Percentiles rank a stretch among this genome's conserved stretches.
Conservation (phyloP, 2,888 invertebrate genomes). For the Melinaea menophilus region DNA sequence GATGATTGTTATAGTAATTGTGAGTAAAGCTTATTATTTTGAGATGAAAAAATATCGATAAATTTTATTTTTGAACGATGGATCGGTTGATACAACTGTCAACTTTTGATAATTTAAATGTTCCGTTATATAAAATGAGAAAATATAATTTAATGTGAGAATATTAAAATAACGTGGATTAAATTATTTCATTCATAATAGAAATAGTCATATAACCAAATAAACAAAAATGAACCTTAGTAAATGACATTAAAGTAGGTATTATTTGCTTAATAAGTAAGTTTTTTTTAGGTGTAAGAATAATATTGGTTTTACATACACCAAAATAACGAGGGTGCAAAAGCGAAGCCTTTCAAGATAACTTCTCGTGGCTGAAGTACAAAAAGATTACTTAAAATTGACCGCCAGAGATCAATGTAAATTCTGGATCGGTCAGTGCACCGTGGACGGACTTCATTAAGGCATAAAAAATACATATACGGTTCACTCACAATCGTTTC, state of each 20-base stretch:
- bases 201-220: not conserved
- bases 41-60: too few relatives aligned
- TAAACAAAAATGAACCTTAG: not conserved
- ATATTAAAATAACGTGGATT: too few relatives aligned
- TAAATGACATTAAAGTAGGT: not conserved
- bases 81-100: too few relatives aligned
- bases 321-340: not conserved
- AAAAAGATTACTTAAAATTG: constrained; percentile 13
- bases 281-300: not conserved
- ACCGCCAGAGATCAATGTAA: constrained; percentile 53
- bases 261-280: constrained; percentile 2
- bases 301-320: not conserved
- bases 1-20: too few relatives aligned
- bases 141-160: too few relatives aligned
- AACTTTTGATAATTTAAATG: too few relatives aligned
- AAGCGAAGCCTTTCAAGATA: not conserved
- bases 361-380: not conserved
- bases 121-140: too few relatives aligned
- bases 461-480: constrained; percentile 48
- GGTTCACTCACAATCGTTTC: constrained; percentile 44
- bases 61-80: too few relatives aligned
- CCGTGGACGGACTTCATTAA: constrained; percentile 72
- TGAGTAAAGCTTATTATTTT: too few relatives aligned
- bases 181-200: not conserved
- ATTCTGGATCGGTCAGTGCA: constrained; percentile 58